Conservation (phyloP, 2,888 invertebrate genomes). For the Pseudoips prasinana region DNA sequence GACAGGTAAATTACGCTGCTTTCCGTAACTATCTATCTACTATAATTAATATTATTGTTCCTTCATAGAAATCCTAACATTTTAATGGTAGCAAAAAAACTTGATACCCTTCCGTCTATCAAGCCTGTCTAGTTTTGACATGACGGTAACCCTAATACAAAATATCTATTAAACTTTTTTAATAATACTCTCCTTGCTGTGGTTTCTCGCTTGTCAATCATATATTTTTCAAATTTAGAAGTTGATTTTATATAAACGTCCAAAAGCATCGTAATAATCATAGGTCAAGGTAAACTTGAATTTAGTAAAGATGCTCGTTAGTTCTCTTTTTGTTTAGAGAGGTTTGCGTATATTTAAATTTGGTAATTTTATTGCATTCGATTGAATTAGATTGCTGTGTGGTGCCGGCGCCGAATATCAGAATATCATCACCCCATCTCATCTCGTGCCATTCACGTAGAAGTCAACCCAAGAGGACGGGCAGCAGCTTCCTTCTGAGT, state of each 20-base stretch:
- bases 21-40: not conserved
- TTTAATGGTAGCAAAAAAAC: constrained; percentile 4
- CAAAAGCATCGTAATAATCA: not conserved
- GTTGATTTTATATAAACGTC: not conserved
- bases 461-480: too few species aligned
- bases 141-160: constrained; percentile 15
- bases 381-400: too few species aligned
- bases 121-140: constrained; percentile 16
- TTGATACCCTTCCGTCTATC: constrained; percentile 11
- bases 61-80: constrained; percentile 1
- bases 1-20: not conserved
- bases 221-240: constrained; percentile 1
- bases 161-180: too few species aligned
- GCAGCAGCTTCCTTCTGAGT: too few species aligned
- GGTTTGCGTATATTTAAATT: too few species aligned
- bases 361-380: too few species aligned
- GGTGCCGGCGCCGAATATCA: too few species aligned
- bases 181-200: not conserved
- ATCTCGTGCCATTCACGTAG: too few species aligned
- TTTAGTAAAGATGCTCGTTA: too few species aligned
- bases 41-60: constrained; percentile 9
- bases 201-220: constrained; percentile 31
- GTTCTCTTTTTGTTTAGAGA: too few species aligned
- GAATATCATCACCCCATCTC: too few species aligned
- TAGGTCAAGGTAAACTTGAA: too few species aligned